These are phyloP conservation scores for Coreoperca whiteheadi DNA, from an alignment of 2,113 vertebrate species.

Conservation along the genomic window DNA sequence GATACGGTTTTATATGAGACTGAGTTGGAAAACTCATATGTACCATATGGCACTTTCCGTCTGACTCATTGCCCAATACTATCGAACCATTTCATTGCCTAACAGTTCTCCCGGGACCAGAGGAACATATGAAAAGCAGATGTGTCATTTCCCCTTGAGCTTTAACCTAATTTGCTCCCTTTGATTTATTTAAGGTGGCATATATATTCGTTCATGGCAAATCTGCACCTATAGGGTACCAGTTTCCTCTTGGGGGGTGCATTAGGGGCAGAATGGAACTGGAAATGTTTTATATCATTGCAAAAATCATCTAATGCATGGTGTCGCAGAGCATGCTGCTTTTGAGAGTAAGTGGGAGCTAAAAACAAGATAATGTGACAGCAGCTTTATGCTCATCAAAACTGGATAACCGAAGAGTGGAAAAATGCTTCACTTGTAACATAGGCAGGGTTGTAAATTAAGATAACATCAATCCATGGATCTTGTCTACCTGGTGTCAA, in stretches of 20 bases:
- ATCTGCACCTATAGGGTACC: conserved; percentile 25
- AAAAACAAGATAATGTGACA: neutral
- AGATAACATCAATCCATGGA: neutral
- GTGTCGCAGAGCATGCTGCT: neutral
- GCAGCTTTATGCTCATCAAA: neutral
- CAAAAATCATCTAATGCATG: conserved; percentile 14
- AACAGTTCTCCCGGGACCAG: neutral
- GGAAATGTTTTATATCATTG: conserved; percentile 15
- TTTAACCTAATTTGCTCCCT: conserved; percentile 10
- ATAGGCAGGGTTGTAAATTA: neutral
- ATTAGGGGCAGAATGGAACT: conserved; percentile 9
- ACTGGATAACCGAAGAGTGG: neutral
- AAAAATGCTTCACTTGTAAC: neutral
- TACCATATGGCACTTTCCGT: neutral
- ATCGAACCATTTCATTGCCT: neutral
- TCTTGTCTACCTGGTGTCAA: neutral
- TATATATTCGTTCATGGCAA: conserved; percentile 21
- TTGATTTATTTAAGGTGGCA: conserved; percentile 29
- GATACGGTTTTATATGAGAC: too few species aligned
- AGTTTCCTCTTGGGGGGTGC: conserved; percentile 22
- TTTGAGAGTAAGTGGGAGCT: conserved; percentile 12
- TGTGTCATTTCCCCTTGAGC: conserved; percentile 30
- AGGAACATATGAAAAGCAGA: conserved; percentile 35
- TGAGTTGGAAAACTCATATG: neutral
- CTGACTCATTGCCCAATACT: neutral